A percentile compares a stretch with the other conserved stretches of the same genome.
phyloP scores from a whole-genome alignment of 2,797 vertebrate species.

The Paedocypris micromegethes region DNA sequence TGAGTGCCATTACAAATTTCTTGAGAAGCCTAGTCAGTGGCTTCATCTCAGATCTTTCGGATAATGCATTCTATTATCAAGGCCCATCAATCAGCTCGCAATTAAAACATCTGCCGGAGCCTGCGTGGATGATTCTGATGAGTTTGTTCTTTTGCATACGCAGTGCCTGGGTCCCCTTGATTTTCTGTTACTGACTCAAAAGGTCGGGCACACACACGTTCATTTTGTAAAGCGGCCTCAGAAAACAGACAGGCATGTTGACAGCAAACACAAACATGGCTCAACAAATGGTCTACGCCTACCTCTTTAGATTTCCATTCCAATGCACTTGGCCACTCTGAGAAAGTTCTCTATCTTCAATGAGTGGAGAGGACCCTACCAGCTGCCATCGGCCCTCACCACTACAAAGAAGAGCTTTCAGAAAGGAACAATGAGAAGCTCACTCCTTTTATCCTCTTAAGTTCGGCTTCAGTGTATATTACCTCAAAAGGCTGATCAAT shows the following conservation, averaged over 20 bases:
- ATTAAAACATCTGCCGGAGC: conserved; percentile 77
- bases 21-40: conserved; percentile 58
- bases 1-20: conserved; percentile 55
- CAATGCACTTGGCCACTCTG: conserved; percentile 74
- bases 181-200: conserved; percentile 60
- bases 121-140: conserved; percentile 57
- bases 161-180: conserved; percentile 50
- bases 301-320: conserved; percentile 82
- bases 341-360: conserved; percentile 74
- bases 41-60: conserved; percentile 47
- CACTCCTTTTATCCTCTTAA: conserved; percentile 67
- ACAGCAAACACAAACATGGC: conserved; percentile 83
- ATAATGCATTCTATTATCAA: conserved; percentile 66
- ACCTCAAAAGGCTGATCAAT: conserved; percentile 68
- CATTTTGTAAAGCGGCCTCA: conserved; percentile 68
- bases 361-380: conserved; percentile 75
- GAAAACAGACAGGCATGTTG: conserved; percentile 78
- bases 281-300: conserved; percentile 82
- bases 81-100: conserved; percentile 78
- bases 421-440: conserved; percentile 69
- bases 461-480: conserved; percentile 63
- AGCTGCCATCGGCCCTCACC: conserved; percentile 74
- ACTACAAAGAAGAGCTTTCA: conserved; percentile 75
- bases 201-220: conserved; percentile 42
- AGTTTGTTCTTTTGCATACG: conserved; percentile 26